A percentile compares a stretch with the other conserved stretches of the same genome.
phyloP scores from a whole-genome alignment of 2,888 invertebrate species.

The Agriotes lineatus region DNA sequence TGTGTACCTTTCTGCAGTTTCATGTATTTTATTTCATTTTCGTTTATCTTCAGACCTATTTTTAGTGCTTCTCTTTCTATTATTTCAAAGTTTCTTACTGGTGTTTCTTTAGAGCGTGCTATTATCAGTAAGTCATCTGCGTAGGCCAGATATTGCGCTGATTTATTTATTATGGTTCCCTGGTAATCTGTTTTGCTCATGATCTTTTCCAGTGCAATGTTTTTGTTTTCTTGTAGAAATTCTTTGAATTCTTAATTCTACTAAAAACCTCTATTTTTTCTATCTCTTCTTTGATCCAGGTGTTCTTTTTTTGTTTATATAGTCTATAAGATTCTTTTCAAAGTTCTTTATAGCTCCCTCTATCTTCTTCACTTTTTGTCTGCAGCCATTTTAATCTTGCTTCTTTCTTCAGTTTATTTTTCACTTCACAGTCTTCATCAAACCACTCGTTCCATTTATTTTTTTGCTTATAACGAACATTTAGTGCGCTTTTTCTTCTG shows the following conservation, averaged over 20 bases:
- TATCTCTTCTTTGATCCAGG: background rate
- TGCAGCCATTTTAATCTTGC: background rate
- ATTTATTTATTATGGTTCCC: too few species aligned
- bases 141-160: background rate
- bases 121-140: too few species aligned
- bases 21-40: too few species aligned
- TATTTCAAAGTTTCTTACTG: too few species aligned
- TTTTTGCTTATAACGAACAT: too few species aligned
- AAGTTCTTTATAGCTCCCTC: too few species aligned
- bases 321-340: background rate
- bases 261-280: background rate
- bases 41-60: too few species aligned
- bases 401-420: conserved; percentile 4
- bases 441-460: background rate
- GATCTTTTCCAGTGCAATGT: background rate
- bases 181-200: background rate
- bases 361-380: background rate
- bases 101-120: too few species aligned
- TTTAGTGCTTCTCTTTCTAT: too few species aligned
- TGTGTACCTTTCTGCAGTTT: background rate
- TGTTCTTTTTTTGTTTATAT: conserved; percentile 2
- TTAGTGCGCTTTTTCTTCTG: background rate
- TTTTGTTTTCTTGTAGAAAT: background rate
- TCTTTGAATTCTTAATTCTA: background rate
- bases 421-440: background rate